phyloP scores from a whole-genome alignment of 2,797 vertebrate species.

The Leptodactylus fallax region DNA sequence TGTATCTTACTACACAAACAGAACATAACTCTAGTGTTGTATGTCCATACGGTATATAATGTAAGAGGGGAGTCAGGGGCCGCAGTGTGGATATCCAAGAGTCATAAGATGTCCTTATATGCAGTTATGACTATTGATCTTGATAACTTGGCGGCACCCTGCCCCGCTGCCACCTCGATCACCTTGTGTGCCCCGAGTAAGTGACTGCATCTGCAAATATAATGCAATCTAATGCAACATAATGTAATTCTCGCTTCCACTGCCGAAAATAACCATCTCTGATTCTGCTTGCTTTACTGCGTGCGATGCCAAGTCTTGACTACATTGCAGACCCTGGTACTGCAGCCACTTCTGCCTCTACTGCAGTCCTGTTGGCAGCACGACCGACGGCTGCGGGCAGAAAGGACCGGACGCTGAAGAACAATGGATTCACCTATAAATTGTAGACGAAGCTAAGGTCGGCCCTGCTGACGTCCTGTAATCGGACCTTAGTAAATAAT shows the following conservation, averaged over 20 bases:
- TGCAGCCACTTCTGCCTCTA: background rate
- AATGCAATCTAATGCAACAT: no score
- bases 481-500: slow-evolving; percentile 28
- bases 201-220: background rate
- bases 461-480: slow-evolving; percentile 50
- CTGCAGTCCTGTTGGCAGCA: slow-evolving; percentile 4
- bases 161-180: no score
- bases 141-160: background rate
- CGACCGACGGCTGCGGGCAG: background rate
- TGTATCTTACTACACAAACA: no score
- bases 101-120: no score
- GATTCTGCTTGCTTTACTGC: background rate
- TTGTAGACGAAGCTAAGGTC: background rate
- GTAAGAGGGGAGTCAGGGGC: no score
- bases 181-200: no score
- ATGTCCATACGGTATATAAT: no score
- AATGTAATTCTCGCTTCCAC: background rate
- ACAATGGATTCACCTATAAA: background rate
- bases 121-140: no score
- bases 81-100: no score
- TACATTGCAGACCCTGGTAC: background rate
- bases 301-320: background rate
- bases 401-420: background rate
- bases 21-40: no score
- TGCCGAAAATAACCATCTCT: background rate